Evolutionary conservation across 2,113 vertebrate species (phyloP).

Genomic region (Podiceps cristatus): DNA sequence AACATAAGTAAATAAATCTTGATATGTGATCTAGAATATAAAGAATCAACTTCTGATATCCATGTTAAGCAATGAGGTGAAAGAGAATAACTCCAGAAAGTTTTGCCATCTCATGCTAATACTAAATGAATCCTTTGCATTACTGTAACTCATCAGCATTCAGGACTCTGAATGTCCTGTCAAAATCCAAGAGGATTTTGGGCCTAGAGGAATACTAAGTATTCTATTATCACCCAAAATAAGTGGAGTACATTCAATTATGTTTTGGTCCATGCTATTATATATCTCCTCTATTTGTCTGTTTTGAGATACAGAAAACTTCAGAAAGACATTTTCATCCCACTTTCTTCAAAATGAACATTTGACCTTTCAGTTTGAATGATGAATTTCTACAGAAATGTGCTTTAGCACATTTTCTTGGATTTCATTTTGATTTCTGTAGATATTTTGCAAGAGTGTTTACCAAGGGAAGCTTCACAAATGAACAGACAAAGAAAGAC

Average conservation of each 20-base stretch:
- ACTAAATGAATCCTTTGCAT: not conserved
- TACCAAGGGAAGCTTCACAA: not conserved
- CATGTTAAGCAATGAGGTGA: not conserved
- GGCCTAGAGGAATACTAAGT: not conserved
- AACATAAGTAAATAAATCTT: not conserved
- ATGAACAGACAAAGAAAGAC: not conserved
- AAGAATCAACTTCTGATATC: not conserved
- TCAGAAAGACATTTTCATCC: not conserved
- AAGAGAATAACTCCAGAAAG: not conserved
- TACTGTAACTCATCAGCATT: not conserved
- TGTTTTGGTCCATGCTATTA: not conserved
- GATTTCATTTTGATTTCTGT: not conserved
- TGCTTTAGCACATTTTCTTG: not conserved
- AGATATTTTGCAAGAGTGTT: not conserved
- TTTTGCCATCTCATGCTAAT: not conserved
- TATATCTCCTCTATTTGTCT: not conserved
- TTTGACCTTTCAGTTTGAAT: not conserved
- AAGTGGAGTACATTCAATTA: not conserved
- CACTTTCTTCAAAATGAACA: not conserved
- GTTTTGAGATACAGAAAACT: not conserved
- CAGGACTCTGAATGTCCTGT: not conserved
- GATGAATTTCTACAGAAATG: not conserved
- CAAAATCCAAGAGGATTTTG: not conserved
- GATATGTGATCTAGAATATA: not conserved
- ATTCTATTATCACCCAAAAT: not conserved